Evolutionary conservation across 37 sponge, comb jelly and placozoan species (phyloP).

Genomic region (Diacarnus erythraeanus): DNA sequence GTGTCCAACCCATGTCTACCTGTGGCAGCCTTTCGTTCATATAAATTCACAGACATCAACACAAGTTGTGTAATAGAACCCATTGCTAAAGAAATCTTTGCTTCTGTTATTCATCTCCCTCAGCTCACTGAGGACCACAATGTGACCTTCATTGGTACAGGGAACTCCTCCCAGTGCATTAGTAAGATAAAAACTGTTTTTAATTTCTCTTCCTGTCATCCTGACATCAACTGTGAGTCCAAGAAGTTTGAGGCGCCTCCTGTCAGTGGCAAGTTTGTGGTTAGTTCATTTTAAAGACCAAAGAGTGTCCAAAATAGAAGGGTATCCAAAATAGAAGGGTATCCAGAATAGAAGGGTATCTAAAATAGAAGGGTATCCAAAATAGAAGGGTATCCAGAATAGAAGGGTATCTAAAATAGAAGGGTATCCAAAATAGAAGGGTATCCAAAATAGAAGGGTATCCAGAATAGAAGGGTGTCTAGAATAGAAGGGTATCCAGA

Average conservation of each 20-base stretch:
- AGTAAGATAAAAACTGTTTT: background rate
- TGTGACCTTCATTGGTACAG: constrained; percentile 26
- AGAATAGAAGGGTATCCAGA: too few relatives aligned
- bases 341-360: too few relatives aligned
- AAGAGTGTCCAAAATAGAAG: too few relatives aligned
- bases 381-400: too few relatives aligned
- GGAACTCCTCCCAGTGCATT: constrained; percentile 13
- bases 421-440: too few relatives aligned
- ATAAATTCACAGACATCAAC: background rate
- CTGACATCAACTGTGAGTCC: constrained; percentile 3
- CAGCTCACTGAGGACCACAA: background rate
- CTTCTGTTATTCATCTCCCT: background rate
- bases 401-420: too few relatives aligned
- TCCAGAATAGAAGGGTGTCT: too few relatives aligned
- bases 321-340: too few relatives aligned
- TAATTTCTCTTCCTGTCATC: constrained; percentile 8
- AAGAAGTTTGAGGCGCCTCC: background rate
- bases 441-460: too few relatives aligned
- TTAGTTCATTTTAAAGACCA: too few relatives aligned
- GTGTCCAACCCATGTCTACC: constrained; percentile 25
- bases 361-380: too few relatives aligned
- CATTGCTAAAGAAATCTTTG: constrained; percentile 16
- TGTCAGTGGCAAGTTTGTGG: constrained; percentile 15
- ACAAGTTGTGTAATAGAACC: background rate
- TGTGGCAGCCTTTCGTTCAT: background rate